A percentile compares a stretch with the other conserved stretches of the same genome.
phyloP scores from a whole-genome alignment of 2,797 vertebrate genomes.

The Peromyscus nudipes region DNA sequence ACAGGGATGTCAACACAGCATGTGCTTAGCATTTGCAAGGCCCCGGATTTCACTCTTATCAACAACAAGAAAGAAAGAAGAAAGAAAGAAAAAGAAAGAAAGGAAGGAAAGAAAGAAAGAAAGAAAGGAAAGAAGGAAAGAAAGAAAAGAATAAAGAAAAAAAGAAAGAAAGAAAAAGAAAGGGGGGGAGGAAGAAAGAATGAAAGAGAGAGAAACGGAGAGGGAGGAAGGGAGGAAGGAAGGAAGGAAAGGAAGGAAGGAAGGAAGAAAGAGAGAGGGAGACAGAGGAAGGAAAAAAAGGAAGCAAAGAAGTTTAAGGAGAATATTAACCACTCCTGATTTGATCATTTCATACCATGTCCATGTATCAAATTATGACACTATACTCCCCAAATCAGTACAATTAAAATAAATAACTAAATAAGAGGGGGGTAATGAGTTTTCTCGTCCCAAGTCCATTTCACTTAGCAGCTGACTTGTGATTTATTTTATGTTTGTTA shows the following conservation, averaged over 20 bases:
- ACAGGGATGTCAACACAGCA: neutral
- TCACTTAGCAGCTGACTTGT: constrained; percentile 74
- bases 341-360: neutral
- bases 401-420: neutral
- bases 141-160: too few species aligned
- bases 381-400: neutral
- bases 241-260: accelerated
- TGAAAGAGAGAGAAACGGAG: neutral
- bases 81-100: accelerated
- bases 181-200: too few species aligned
- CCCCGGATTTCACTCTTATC: neutral
- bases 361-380: neutral
- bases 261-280: neutral
- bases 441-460: constrained; percentile 75
- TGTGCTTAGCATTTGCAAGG: neutral
- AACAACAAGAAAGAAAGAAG: neutral
- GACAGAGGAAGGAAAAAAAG: neutral
- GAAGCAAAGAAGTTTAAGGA: neutral
- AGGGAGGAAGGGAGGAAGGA: accelerated
- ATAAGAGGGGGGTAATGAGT: constrained; percentile 51
- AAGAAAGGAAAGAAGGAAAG: too few species aligned
- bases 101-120: accelerated
- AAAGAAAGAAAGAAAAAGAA: too few species aligned
- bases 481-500: constrained; percentile 40
- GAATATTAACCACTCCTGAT: neutral